A percentile compares a stretch with the other conserved stretches of the same genome.
These are phyloP conservation scores for Antedon mediterranea DNA, from an alignment of 53 echinoderm and acorn worm genomes.

Conservation along the genomic window DNA sequence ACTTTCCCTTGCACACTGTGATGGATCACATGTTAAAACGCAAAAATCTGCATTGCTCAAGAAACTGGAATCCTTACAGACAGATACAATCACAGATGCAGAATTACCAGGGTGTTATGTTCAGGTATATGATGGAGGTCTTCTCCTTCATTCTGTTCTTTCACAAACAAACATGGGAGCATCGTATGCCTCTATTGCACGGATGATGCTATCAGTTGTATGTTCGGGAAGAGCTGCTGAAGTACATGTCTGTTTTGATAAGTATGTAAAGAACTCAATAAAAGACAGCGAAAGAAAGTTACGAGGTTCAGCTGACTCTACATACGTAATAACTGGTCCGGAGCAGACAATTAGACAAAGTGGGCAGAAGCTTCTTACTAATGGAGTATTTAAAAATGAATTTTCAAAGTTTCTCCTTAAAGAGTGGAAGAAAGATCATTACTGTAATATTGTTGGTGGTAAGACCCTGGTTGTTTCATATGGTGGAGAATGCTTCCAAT, in stretches of 20 bases:
- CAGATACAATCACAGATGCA: slow-evolving; percentile 24
- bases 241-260: slow-evolving; percentile 42
- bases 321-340: slow-evolving; percentile 31
- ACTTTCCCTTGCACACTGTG: slow-evolving; percentile 39
- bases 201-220: slow-evolving; percentile 14
- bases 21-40: slow-evolving; percentile 26
- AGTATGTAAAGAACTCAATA: slow-evolving; percentile 33
- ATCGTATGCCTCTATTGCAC: slow-evolving; percentile 28
- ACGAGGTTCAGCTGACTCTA: too few species aligned
- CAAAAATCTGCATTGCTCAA: too few species aligned
- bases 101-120: too few species aligned
- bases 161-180: slow-evolving; percentile 28
- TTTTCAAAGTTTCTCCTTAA: slow-evolving; percentile 30
- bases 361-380: slow-evolving; percentile 35
- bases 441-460: slow-evolving; percentile 9
- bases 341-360: slow-evolving; percentile 38
- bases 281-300: slow-evolving; percentile 47
- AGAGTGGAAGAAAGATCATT: slow-evolving; percentile 44
- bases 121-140: too few species aligned
- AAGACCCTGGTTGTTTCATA: slow-evolving; percentile 45
- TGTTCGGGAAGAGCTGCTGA: slow-evolving; percentile 27
- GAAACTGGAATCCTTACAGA: slow-evolving; percentile 24
- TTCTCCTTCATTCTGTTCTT: slow-evolving; percentile 35
- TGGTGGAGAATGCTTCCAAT: slow-evolving; percentile 49
- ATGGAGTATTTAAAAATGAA: slow-evolving; percentile 49